Base-by-base conservation (phyloP, 2,113 vertebrate genomes). In the Ophiodon elongatus region DNA sequence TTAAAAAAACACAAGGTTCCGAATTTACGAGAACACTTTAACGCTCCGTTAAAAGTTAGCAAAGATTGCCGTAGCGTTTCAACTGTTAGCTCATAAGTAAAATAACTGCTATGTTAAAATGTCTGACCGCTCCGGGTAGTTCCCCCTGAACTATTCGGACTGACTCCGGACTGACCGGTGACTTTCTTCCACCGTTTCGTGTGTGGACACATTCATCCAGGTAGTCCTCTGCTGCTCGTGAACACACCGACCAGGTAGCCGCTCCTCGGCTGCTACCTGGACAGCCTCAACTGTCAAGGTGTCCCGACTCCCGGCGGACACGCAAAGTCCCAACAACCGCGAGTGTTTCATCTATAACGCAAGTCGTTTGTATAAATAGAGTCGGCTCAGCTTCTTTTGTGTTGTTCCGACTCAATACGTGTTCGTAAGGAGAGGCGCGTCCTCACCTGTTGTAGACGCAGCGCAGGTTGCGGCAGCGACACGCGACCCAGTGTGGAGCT, bases 391-490 rank as follows among this genome's bases (percentile, higher is more conserved):
- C 4, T 33, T 62, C 41, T 27, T 8, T 3, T 7, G 5, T 37
- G 11, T 43, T 15, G 2, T 11, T 21, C 19, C 3, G 1, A 73
- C 19, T 52, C 14, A 82, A 62, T 0, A 14, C 2, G 10, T 57
- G 8, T 50, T 50, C 6, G 21, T 2, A 25, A 33, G 52, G 15
- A 57, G 45, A 60, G 13, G 6, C 27, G 37, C 3, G 15, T 35
- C 17, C 88, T 90, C 80, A 92, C 90, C 90, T 92, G 84, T 69
- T 45, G 69, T 23, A 4, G 73, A 11, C 43, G 41, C 25, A 0
- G 21, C 4, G 29, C 75, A 59, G 79, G 83, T 62, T 67, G 35
- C 8, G 21, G 37, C 23, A 11, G 31, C 68, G 15, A 37, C 54
- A 27, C 1, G 13, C 54, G n/a, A 17, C 27, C n/a, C 37, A 21